Conservation (phyloP, 53 echinoderm and acorn worm species). For the Luidia sarsii region DNA sequence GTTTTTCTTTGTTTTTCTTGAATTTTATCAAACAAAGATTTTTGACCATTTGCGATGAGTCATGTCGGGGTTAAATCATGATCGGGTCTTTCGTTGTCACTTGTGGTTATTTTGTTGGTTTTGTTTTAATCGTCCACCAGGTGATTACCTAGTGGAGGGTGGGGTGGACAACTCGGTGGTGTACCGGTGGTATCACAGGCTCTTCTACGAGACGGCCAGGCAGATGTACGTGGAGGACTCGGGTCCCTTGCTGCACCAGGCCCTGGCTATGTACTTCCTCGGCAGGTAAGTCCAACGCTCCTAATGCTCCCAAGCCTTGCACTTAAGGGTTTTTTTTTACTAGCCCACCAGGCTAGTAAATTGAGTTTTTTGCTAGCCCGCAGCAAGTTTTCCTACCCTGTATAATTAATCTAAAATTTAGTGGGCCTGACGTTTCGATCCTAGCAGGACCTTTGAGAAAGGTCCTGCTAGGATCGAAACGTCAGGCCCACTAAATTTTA, state of each 20-base stretch:
- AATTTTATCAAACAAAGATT: too few relatives aligned
- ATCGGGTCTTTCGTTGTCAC: neutral
- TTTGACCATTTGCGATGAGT: neutral
- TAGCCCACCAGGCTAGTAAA: too few relatives aligned
- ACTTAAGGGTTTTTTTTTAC: too few relatives aligned
- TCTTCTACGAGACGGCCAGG: slow-evolving; percentile 86
- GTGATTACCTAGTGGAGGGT: slow-evolving; percentile 89
- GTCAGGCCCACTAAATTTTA: too few relatives aligned
- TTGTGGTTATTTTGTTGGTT: neutral
- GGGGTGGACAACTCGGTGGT: slow-evolving; percentile 84
- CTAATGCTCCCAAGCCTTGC: too few relatives aligned
- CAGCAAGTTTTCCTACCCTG: too few relatives aligned
- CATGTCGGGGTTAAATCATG: neutral
- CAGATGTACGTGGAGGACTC: slow-evolving; percentile 67
- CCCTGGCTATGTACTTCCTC: slow-evolving; percentile 87
- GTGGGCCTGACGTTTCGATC: too few relatives aligned
- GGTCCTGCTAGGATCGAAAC: too few relatives aligned
- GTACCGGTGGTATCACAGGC: slow-evolving; percentile 90
- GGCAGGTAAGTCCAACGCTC: slow-evolving; percentile 78
- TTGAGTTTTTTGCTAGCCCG: too few relatives aligned
- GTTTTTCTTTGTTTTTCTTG: too few relatives aligned
- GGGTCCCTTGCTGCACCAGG: slow-evolving; percentile 71
- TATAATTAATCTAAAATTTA: too few relatives aligned
- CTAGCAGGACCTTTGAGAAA: too few relatives aligned
- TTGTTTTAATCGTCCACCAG: slow-evolving; percentile 54